Base-by-base conservation (phyloP, 2,113 vertebrate species). In the Elanus axillaris region DNA sequence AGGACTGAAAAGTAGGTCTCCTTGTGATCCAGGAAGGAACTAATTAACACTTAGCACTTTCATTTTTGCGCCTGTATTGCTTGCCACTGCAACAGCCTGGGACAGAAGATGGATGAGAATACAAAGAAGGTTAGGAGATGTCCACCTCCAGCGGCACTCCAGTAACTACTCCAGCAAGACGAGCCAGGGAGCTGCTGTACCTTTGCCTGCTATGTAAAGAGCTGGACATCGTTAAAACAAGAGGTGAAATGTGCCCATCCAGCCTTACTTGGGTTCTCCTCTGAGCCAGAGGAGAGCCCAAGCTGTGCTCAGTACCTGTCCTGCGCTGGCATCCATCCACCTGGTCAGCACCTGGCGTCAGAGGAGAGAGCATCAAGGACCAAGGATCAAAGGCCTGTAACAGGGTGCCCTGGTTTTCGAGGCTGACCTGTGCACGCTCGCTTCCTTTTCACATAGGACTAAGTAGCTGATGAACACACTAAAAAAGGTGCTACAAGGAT, bases 11-110 rank as follows among this genome's bases (percentile, higher is more conserved):
- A 89, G 56, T 18, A 68, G 74, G 56, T 71, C 71, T 83, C 59
- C 68, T 19, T 69, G 42, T 63, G 59, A 91, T 47, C 47, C 79
- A 91, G 83, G 75, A 95, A 92, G 72, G 66, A 82, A 72, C 69
- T 88, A 71, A 88, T 87, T 88, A 90, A 56, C 52, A 45, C 32
- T 63, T 6, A n/a, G 43, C 38, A 56, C 69, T 74, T 78, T 58
- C 50, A 43, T 58, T 95, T 80, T 58, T 88, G 18, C n/a, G 52
- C 22, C 62, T 67, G 6, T 26, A 42, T 1, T 1, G 1, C 68
- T 32, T n/a, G 52, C 69, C 38, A 60, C 66, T 52, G 53, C 18
- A 72, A 69, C 36, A 94, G 47, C 36, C 69, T 53, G 76, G 32
- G 68, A 62, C 43, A 84, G 45, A 56, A 74, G 68, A 42, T 13